Evolutionary conservation across 2,888 invertebrate species (phyloP).

Genomic region (Agonopterix heracliana): DNA sequence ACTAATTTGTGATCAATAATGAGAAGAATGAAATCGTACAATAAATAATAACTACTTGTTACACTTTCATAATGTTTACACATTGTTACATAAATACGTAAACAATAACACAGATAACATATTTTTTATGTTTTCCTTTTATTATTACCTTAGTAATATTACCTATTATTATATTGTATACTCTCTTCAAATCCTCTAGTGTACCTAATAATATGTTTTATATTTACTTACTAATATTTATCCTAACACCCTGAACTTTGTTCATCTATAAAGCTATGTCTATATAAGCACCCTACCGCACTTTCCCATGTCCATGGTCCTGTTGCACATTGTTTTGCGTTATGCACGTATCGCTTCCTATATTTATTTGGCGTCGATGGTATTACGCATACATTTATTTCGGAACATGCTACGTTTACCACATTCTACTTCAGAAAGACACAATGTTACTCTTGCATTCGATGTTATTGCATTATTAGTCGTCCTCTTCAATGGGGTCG

Average conservation of each 20-base stretch:
- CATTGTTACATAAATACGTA: constrained; percentile 63
- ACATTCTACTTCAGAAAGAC: constrained; percentile 55
- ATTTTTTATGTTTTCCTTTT: constrained; percentile 62
- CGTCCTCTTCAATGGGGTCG: constrained; percentile 43
- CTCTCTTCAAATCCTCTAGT: constrained; percentile 24
- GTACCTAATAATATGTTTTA: constrained; percentile 16
- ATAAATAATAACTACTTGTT: constrained; percentile 60
- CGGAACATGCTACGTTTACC: constrained; percentile 43
- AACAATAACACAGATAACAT: constrained; percentile 52
- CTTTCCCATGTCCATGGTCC: constrained; percentile 48
- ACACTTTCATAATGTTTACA: constrained; percentile 66
- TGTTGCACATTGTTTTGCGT: constrained; percentile 52
- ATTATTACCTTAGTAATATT: constrained; percentile 34
- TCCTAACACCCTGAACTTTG: constrained; percentile 18
- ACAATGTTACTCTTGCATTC: constrained; percentile 56
- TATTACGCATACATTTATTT: constrained; percentile 26
- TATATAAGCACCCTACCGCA: constrained; percentile 39
- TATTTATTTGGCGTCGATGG: constrained; percentile 41
- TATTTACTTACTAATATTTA: constrained; percentile 18
- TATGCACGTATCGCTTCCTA: constrained; percentile 59
- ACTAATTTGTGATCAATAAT: constrained; percentile 60
- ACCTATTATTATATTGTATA: constrained; percentile 23
- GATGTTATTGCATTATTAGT: constrained; percentile 51
- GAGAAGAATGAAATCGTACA: constrained; percentile 70
- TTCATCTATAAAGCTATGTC: constrained; percentile 16